Percentiles rank a stretch among this genome's conserved stretches.
Evolutionary conservation across 2,797 vertebrate species (phyloP).

Genomic region (Acridotheres tristis): DNA sequence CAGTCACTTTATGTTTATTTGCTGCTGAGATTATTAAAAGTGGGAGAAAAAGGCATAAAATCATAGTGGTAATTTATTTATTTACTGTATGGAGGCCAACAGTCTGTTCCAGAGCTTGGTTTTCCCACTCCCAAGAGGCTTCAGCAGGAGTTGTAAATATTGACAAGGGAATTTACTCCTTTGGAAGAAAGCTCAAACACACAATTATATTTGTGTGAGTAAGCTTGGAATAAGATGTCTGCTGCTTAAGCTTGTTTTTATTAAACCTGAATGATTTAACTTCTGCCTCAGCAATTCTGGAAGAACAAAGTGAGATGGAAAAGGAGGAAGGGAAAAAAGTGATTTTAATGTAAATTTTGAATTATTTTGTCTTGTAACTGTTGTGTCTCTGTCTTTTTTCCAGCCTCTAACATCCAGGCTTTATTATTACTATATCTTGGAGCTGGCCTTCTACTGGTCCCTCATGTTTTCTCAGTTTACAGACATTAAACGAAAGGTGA

Average conservation of each 20-base stretch:
- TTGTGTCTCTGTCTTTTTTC: conserved; percentile 25
- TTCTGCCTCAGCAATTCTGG: not conserved
- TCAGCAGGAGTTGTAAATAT: not conserved
- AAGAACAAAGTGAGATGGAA: not conserved
- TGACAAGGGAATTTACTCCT: not conserved
- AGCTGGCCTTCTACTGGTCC: conserved; percentile 96
- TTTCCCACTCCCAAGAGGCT: not conserved
- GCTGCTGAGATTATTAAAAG: not conserved
- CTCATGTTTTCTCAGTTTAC: conserved; percentile 99
- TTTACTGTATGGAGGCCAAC: not conserved
- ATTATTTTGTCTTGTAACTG: conserved; percentile 34
- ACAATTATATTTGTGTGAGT: not conserved
- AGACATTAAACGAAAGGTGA: conserved; percentile 97
- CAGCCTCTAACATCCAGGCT: conserved; percentile 89
- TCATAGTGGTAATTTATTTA: not conserved
- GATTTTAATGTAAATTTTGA: not conserved
- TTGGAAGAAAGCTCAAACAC: not conserved
- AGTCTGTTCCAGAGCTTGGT: not conserved
- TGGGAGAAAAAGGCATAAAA: not conserved
- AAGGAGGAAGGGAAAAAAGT: not conserved
- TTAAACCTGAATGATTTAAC: not conserved
- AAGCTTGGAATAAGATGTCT: not conserved
- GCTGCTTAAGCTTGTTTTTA: not conserved
- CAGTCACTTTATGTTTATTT: not conserved
- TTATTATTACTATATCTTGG: conserved; percentile 90